Percentiles rank a stretch among this genome's conserved stretches.
phyloP scores from a whole-genome alignment of 2,888 invertebrate species.

The Heteropelma amictum region DNA sequence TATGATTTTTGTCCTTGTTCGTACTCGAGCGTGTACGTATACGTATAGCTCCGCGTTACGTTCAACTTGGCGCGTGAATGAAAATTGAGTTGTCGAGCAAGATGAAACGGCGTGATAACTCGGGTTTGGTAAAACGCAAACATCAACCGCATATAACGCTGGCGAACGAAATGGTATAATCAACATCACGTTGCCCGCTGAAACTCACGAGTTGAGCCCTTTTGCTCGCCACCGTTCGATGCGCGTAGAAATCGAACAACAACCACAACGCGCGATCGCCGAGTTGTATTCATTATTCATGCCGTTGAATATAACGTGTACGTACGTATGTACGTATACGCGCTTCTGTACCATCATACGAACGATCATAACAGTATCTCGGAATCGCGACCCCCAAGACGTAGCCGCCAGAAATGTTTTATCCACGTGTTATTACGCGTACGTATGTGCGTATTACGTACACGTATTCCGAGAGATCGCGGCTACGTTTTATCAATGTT shows the following conservation, averaged over 20 bases:
- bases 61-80: constrained; percentile 15
- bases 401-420: not conserved
- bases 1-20: too few relatives aligned
- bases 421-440: not conserved
- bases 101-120: constrained; percentile 31
- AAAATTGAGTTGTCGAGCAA: constrained; percentile 41
- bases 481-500: not conserved
- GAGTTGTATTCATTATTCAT: constrained; percentile 46
- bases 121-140: constrained; percentile 29
- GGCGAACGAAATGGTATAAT: not conserved
- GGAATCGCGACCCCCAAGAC: constrained; percentile 46
- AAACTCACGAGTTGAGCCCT: not conserved
- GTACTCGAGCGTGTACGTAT: too few relatives aligned
- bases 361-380: constrained; percentile 26
- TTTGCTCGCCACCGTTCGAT: not conserved
- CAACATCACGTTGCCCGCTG: not conserved
- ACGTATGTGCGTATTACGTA: not conserved
- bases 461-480: not conserved
- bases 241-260: not conserved
- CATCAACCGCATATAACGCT: not conserved
- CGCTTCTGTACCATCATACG: not conserved
- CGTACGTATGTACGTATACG: not conserved
- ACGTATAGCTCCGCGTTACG: too few relatives aligned
- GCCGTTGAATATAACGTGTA: constrained; percentile 26
- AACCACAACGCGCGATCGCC: constrained; percentile 3